These are phyloP conservation scores for Theocolax elegans DNA, from an alignment of 1,140 invertebrate species.

Conservation along the genomic window DNA sequence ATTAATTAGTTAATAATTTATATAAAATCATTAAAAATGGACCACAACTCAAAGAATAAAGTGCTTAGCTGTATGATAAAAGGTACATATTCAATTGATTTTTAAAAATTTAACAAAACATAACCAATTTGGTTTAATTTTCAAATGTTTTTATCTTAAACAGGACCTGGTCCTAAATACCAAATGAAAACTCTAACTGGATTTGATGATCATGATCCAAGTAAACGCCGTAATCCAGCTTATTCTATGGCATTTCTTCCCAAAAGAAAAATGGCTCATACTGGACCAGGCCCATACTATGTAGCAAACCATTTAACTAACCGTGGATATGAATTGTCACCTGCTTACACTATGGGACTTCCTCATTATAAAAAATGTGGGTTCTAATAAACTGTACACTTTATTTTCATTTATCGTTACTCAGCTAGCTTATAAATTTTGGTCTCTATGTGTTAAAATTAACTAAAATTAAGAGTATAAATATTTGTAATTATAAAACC, in stretches of 20 bases:
- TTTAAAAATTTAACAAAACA: background rate
- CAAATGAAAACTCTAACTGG: constrained; percentile 58
- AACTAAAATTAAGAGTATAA: too few relatives aligned
- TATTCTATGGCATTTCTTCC: constrained; percentile 54
- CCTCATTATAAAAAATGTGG: constrained; percentile 46
- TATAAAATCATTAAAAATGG: too few relatives aligned
- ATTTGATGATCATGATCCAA: constrained; percentile 60
- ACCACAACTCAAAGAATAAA: constrained; percentile 40
- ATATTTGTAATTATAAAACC: too few relatives aligned
- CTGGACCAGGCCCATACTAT: constrained; percentile 61
- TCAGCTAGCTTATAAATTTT: too few relatives aligned
- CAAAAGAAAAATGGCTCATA: background rate
- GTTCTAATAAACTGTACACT: background rate
- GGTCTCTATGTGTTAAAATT: too few relatives aligned
- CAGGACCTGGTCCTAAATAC: constrained; percentile 65
- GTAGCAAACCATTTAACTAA: constrained; percentile 54
- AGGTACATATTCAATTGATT: constrained; percentile 39
- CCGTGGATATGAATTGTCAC: constrained; percentile 50
- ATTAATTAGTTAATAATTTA: background rate
- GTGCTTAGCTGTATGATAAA: constrained; percentile 46
- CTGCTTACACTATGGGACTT: constrained; percentile 55
- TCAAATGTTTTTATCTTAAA: constrained; percentile 24
- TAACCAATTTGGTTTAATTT: constrained; percentile 5
- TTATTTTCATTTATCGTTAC: background rate
- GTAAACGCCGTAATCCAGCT: constrained; percentile 57